These are phyloP conservation scores for Hydrocynus forskahlii DNA, from an alignment of 2,797 vertebrate species.

Conservation along the genomic window DNA sequence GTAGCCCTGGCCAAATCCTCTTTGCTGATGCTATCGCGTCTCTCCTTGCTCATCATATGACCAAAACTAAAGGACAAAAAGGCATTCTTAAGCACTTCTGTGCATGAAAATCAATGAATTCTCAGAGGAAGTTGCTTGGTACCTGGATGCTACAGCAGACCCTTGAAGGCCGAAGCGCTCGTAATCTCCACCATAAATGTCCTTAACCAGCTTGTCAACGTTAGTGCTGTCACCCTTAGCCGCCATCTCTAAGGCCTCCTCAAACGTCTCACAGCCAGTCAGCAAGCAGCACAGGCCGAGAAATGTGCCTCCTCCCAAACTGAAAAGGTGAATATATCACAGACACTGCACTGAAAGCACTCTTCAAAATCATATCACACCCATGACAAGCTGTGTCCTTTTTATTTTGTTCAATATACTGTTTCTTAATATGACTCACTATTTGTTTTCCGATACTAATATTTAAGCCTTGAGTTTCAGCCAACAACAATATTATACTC, in stretches of 20 bases:
- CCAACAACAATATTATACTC: too few relatives aligned
- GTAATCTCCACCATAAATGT: slow-evolving; percentile 89
- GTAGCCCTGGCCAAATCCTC: slow-evolving; percentile 89
- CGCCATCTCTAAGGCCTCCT: slow-evolving; percentile 89
- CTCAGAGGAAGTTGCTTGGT: slow-evolving; percentile 39
- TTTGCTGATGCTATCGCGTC: slow-evolving; percentile 86
- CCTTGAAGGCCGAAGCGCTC: slow-evolving; percentile 87
- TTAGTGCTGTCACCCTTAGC: slow-evolving; percentile 87
- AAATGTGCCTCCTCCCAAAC: slow-evolving; percentile 88
- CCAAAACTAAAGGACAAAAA: slow-evolving; percentile 78
- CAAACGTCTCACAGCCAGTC: slow-evolving; percentile 89
- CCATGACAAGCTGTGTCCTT: background rate
- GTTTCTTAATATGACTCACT: too few relatives aligned
- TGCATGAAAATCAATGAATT: background rate
- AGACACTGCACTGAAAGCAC: background rate
- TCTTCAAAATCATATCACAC: background rate
- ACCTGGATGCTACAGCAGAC: slow-evolving; percentile 89
- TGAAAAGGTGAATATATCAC: slow-evolving; percentile 54
- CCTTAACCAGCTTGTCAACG: slow-evolving; percentile 86
- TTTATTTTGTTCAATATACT: too few relatives aligned
- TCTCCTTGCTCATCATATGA: slow-evolving; percentile 91
- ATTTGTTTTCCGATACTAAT: too few relatives aligned
- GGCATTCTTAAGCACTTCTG: background rate
- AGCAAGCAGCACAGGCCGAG: slow-evolving; percentile 86
- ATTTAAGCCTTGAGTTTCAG: too few relatives aligned